Conservation (phyloP, 92 coral and sea anemone species). For the Palythoa grandis region DNA sequence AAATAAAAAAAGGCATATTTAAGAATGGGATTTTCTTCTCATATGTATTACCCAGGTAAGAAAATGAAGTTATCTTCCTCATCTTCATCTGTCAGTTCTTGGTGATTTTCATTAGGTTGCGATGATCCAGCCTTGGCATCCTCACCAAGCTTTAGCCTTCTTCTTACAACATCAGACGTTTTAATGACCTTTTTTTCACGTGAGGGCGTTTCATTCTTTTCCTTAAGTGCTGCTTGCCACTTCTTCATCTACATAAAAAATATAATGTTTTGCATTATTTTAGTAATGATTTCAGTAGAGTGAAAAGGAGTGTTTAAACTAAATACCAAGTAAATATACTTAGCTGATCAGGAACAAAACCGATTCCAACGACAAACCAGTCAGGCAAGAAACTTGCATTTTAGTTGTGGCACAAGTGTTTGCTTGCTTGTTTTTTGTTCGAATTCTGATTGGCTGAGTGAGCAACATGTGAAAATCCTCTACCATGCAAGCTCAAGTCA, state of each 20-base stretch:
- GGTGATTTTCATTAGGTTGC: constrained; percentile 3
- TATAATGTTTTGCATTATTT: not conserved
- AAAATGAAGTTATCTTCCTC: constrained; percentile 18
- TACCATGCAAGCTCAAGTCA: constrained; percentile 2
- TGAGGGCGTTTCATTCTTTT: not conserved
- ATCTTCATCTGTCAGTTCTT: constrained; percentile 12
- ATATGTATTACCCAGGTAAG: not conserved
- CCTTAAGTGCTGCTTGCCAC: constrained; percentile 30
- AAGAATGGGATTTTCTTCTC: constrained; percentile 3
- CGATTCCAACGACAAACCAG: constrained; percentile 23
- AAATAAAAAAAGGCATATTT: not conserved
- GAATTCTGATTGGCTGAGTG: constrained; percentile 3
- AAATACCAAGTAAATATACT: constrained; percentile 21
- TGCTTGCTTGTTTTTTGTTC: constrained; percentile 18
- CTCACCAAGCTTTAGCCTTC: constrained; percentile 21
- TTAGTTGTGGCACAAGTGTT: constrained; percentile 26
- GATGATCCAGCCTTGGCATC: not conserved
- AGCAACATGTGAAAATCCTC: not conserved
- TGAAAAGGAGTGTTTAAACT: constrained; percentile 21
- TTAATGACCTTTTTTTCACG: constrained; percentile 19
- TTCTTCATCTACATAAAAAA: constrained; percentile 18
- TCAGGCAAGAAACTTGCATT: constrained; percentile 16
- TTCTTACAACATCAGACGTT: constrained; percentile 7
- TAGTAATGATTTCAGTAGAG: constrained; percentile 11
- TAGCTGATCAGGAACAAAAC: constrained; percentile 21